Evolutionary conservation across 2,888 invertebrate genomes (phyloP).

Genomic region (Andrena flavipes): DNA sequence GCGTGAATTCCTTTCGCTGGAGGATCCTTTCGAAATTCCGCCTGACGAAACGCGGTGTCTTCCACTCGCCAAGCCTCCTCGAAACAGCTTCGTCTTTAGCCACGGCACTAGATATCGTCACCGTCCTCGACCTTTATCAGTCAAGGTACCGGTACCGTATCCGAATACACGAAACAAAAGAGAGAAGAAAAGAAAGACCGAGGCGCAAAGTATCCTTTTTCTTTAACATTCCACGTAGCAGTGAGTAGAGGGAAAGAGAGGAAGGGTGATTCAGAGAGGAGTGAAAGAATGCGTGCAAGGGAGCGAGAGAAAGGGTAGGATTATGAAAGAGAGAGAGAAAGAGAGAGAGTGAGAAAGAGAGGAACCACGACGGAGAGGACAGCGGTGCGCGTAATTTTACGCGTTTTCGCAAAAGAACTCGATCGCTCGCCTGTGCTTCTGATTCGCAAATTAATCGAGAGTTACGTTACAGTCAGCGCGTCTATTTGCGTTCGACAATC

Average conservation of each 20-base stretch:
- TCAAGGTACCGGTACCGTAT: slow-evolving; percentile 26
- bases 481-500: neutral
- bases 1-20: neutral
- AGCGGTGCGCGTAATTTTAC: slow-evolving; percentile 57
- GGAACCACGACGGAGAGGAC: slow-evolving; percentile 67
- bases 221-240: slow-evolving; percentile 71
- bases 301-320: slow-evolving; percentile 40
- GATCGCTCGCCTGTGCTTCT: slow-evolving; percentile 61
- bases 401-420: slow-evolving; percentile 57
- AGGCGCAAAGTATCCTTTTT: slow-evolving; percentile 63
- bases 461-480: slow-evolving; percentile 4
- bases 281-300: slow-evolving; percentile 17
- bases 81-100: slow-evolving; percentile 36
- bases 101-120: slow-evolving; percentile 9
- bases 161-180: neutral
- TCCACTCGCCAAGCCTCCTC: slow-evolving; percentile 43
- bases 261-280: slow-evolving; percentile 28
- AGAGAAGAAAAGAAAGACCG: slow-evolving; percentile 35
- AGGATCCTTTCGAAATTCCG: slow-evolving; percentile 47
- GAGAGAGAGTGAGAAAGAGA: slow-evolving; percentile 60
- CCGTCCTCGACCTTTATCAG: slow-evolving; percentile 18
- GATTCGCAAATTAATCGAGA: slow-evolving; percentile 54
- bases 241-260: slow-evolving; percentile 48
- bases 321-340: slow-evolving; percentile 31
- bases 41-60: slow-evolving; percentile 60